phyloP scores from a whole-genome alignment of 2,113 vertebrate species.

The Triplophysa rosa region DNA sequence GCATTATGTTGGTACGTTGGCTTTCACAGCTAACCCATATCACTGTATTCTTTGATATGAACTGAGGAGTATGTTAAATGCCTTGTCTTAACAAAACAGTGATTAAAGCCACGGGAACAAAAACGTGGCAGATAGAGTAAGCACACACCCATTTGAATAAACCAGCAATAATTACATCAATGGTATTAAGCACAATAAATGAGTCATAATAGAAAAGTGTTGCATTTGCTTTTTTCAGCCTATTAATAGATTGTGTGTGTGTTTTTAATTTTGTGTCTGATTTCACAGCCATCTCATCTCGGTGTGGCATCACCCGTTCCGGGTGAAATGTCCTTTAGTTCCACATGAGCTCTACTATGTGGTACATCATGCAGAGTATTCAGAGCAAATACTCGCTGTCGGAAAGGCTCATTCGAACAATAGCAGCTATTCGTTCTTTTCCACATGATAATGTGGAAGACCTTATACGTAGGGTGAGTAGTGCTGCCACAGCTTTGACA shows the following conservation, averaged over 20 bases:
- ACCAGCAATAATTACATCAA: neutral
- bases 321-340: slow-evolving; percentile 78
- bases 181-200: neutral
- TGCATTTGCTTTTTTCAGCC: neutral
- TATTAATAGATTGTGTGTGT: neutral
- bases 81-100: neutral
- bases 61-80: neutral
- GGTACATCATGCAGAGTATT: slow-evolving; percentile 96
- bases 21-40: neutral
- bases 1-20: too few relatives aligned
- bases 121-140: neutral
- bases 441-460: slow-evolving; percentile 95
- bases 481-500: neutral
- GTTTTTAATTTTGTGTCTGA: neutral
- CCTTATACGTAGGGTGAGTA: slow-evolving; percentile 88
- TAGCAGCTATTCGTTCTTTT: slow-evolving; percentile 94
- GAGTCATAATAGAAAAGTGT: neutral
- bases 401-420: slow-evolving; percentile 92
- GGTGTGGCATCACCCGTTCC: slow-evolving; percentile 58
- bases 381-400: slow-evolving; percentile 96
- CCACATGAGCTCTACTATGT: slow-evolving; percentile 83
- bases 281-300: slow-evolving; percentile 52
- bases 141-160: neutral
- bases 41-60: too few relatives aligned
- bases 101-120: neutral